phyloP scores from a whole-genome alignment of 2,797 vertebrate species.

The Amblyraja radiata region DNA sequence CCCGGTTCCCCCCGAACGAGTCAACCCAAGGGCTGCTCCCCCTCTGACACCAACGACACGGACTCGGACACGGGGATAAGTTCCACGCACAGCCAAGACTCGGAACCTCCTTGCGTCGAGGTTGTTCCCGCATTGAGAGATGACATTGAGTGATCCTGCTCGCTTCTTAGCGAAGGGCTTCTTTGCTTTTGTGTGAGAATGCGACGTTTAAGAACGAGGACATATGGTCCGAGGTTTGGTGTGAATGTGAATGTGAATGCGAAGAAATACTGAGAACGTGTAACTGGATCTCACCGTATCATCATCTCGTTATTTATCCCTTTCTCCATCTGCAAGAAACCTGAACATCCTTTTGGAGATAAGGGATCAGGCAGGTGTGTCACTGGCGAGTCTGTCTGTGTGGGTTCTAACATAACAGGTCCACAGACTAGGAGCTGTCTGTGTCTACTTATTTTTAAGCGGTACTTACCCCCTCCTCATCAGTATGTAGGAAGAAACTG shows the following conservation, averaged over 20 bases:
- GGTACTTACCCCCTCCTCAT: too few relatives aligned
- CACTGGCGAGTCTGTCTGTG: too few relatives aligned
- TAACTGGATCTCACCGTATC: neutral
- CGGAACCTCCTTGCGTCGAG: conserved; percentile 70
- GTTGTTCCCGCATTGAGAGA: conserved; percentile 39
- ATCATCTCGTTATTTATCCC: too few relatives aligned
- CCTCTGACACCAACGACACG: conserved; percentile 73
- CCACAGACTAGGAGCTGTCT: too few relatives aligned
- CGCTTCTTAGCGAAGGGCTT: neutral
- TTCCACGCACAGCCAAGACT: conserved; percentile 95
- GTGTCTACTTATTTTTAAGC: too few relatives aligned
- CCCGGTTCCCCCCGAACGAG: conserved; percentile 41
- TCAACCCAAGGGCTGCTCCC: conserved; percentile 47
- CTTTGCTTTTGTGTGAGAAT: neutral
- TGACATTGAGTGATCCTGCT: neutral
- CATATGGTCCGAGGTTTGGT: neutral
- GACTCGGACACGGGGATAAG: conserved; percentile 97
- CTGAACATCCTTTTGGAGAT: too few relatives aligned
- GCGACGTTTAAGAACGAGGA: neutral
- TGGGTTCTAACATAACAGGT: too few relatives aligned
- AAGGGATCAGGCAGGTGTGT: too few relatives aligned
- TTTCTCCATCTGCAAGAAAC: too few relatives aligned
- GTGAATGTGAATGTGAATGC: neutral
- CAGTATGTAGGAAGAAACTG: too few relatives aligned
- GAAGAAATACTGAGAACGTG: neutral